Conservation (phyloP, 2,113 vertebrate genomes). For the Elephas maximus region DNA sequence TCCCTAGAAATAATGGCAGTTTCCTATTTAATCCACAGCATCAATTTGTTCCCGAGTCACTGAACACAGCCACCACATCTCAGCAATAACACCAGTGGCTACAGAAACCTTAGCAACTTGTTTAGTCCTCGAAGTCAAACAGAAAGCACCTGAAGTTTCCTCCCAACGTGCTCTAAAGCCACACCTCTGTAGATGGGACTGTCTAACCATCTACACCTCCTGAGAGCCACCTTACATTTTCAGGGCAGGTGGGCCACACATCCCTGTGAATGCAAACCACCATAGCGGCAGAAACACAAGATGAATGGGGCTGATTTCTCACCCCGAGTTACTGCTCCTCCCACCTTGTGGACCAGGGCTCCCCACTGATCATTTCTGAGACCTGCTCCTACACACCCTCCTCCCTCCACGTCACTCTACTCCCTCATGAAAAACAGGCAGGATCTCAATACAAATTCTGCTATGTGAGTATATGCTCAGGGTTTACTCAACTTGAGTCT, state of each 20-base stretch:
- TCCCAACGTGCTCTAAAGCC: background rate
- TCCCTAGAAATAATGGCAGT: background rate
- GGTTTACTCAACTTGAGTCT: background rate
- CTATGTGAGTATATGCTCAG: background rate
- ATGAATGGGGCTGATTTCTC: background rate
- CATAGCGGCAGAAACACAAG: rapidly evolving
- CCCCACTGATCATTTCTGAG: background rate
- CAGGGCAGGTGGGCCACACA: background rate
- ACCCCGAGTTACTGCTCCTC: rapidly evolving
- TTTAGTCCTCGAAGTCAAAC: background rate
- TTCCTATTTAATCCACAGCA: background rate
- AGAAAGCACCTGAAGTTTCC: background rate
- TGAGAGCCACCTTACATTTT: background rate
- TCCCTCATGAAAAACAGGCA: background rate
- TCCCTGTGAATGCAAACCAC: background rate
- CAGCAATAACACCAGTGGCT: background rate
- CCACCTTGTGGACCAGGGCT: rapidly evolving
- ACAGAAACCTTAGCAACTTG: background rate
- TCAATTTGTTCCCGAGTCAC: rapidly evolving
- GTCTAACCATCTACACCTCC: background rate
- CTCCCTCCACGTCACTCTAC: background rate
- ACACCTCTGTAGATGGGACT: background rate
- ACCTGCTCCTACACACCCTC: background rate
- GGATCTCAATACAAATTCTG: background rate
- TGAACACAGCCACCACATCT: background rate